Base-by-base conservation (phyloP, 2,888 invertebrate species). In the Agrochola lychnidis region DNA sequence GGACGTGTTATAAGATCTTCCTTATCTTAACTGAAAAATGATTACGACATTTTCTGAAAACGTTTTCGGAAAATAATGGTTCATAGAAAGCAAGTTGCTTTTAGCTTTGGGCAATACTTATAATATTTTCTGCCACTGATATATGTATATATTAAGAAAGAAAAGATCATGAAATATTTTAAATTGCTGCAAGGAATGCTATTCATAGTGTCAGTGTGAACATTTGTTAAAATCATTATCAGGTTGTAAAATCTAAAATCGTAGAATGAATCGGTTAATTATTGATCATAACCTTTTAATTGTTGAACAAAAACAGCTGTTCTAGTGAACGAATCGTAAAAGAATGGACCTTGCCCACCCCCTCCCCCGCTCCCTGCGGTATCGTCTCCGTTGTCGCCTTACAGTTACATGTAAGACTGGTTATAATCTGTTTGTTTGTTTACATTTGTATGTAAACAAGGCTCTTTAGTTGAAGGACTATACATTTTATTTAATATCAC, bases 391-490 rank as follows among this genome's bases (percentile, higher is more conserved):
- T 36, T 40, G 14, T 19, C 82, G 30, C 57, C 73, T 45, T 42
- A 70, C 69, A 62, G 64, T 51, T 64, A 73, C 42, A 66, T 40
- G 56, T 71, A 74, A 74, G 10, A 86, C 78, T 70, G 73, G 78
- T 74, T 77, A 62, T 25, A 72, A 75, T 79, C 67, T 83, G 76
- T 83, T 86, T 84, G 84, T 84, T 84, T 84, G 76, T 84, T 84
- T 84, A 84, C 76, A 79, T 76, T 42, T 76, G n/a, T 56, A 76
- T 70, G 87, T 77, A 83, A 79, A 84, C 70, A 73, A 62, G 63
- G 42, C 40, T 72, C 63, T 70, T 73, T 48, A 62, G n/a, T 70
- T 69, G 68, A 36, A 79, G 64, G 59, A 71, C 48, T 61, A 69
- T 66, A 56, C 2, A 64, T 75, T 64, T 57, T 40, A 57, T 71